A percentile compares a stretch with the other conserved stretches of the same genome.
Conservation (phyloP, 2,113 vertebrate species). For the Columba janthina region DNA sequence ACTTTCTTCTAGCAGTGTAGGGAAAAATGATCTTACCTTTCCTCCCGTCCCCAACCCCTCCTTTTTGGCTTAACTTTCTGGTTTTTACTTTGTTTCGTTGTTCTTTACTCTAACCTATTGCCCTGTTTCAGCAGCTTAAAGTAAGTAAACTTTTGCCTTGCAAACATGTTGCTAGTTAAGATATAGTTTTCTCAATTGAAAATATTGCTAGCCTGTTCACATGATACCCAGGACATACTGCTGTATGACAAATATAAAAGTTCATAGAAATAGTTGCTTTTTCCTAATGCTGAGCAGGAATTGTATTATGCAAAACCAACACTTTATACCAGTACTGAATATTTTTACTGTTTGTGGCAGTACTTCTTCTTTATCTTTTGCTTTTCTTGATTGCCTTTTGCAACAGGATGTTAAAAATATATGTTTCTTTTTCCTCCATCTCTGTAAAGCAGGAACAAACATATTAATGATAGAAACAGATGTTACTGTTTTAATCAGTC, state of each 20-base stretch:
- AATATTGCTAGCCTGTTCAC: neutral
- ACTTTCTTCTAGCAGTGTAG: neutral
- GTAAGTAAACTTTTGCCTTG: neutral
- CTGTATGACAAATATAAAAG: neutral
- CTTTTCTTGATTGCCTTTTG: neutral
- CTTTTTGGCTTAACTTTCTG: neutral
- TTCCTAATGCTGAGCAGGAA: neutral
- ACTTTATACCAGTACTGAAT: neutral
- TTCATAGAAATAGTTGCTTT: neutral
- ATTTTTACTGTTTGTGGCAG: neutral
- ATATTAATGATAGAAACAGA: neutral
- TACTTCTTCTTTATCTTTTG: neutral
- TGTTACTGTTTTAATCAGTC: neutral
- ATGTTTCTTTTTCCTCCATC: neutral
- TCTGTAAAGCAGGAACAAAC: neutral
- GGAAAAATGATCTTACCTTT: neutral
- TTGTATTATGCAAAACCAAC: neutral
- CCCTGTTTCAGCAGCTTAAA: neutral
- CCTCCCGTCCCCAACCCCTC: accelerated
- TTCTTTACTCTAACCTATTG: neutral
- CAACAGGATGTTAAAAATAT: neutral
- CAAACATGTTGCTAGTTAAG: neutral
- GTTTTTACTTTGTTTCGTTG: neutral
- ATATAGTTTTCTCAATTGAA: neutral
- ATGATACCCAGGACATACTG: neutral